Evolutionary conservation across 1,140 invertebrate genomes (phyloP).

Genomic region (Diabrotica undecimpunctata): DNA sequence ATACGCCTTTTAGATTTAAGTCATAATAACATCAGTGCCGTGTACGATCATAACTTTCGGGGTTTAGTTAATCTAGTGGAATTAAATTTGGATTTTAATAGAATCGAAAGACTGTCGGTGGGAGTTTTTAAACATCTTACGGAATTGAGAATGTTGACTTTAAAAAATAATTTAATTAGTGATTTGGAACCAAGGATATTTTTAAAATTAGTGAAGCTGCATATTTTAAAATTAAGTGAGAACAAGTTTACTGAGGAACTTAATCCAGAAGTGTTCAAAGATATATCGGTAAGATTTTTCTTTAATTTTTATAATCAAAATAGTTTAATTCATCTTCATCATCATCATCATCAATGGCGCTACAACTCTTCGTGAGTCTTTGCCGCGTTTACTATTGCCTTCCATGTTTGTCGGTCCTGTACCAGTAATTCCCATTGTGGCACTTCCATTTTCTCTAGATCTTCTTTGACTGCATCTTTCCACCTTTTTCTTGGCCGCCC

Average conservation of each 20-base stretch:
- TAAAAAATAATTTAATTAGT: constrained; percentile 66
- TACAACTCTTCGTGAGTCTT: too few relatives aligned
- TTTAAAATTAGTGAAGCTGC: constrained; percentile 65
- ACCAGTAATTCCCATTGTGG: too few relatives aligned
- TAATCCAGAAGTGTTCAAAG: constrained; percentile 54
- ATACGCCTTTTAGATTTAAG: constrained; percentile 67
- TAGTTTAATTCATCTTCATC: background rate
- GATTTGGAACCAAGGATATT: constrained; percentile 67
- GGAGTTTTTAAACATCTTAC: constrained; percentile 72
- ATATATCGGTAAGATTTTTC: constrained; percentile 42
- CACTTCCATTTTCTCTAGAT: too few relatives aligned
- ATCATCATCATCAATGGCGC: too few relatives aligned
- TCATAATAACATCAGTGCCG: constrained; percentile 69
- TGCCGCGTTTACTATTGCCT: too few relatives aligned
- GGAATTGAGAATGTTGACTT: constrained; percentile 62
- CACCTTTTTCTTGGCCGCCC: too few relatives aligned
- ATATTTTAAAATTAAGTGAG: constrained; percentile 66
- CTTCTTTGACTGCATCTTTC: too few relatives aligned
- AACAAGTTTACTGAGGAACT: constrained; percentile 67
- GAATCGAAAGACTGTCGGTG: constrained; percentile 64
- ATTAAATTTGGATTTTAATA: constrained; percentile 81
- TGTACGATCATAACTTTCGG: constrained; percentile 81
- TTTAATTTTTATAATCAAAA: background rate
- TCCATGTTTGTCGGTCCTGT: too few relatives aligned
- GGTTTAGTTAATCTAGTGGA: constrained; percentile 74